Evolutionary conservation across 2,113 vertebrate genomes (phyloP).

Genomic region (Zootoca vivipara): DNA sequence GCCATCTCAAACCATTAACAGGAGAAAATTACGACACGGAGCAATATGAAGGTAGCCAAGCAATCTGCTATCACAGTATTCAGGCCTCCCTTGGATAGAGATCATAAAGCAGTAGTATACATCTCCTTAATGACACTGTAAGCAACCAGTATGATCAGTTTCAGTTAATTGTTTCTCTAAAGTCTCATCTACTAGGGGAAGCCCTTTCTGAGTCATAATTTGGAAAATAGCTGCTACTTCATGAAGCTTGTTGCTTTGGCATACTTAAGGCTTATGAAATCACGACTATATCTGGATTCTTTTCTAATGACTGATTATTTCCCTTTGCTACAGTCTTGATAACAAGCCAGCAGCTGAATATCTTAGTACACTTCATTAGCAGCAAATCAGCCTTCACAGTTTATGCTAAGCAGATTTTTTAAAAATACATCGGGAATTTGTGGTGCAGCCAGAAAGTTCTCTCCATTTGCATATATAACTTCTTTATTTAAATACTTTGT

Average conservation of each 20-base stretch:
- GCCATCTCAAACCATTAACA: not conserved
- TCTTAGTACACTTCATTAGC: constrained; percentile 17
- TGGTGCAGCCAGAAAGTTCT: not conserved
- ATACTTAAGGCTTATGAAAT: constrained; percentile 13
- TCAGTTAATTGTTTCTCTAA: not conserved
- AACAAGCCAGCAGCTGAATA: constrained; percentile 15
- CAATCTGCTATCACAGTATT: not conserved
- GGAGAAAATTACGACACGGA: no score
- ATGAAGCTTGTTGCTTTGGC: not conserved
- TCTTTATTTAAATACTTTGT: constrained; percentile 8
- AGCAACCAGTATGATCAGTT: not conserved
- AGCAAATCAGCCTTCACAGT: constrained; percentile 31
- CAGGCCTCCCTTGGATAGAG: not conserved
- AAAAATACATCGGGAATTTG: not conserved
- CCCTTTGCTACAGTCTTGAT: constrained; percentile 17
- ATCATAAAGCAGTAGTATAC: not conserved
- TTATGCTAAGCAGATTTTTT: constrained; percentile 24
- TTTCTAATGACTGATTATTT: constrained; percentile 31
- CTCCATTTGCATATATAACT: constrained; percentile 4
- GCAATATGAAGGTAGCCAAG: no score
- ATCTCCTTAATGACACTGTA: not conserved
- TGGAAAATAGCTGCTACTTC: not conserved
- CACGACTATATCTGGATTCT: constrained; percentile 25
- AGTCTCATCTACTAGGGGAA: not conserved
- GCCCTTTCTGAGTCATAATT: not conserved